Base-by-base conservation (phyloP, 2,888 invertebrate species). In the Dynastes hyllus region DNA sequence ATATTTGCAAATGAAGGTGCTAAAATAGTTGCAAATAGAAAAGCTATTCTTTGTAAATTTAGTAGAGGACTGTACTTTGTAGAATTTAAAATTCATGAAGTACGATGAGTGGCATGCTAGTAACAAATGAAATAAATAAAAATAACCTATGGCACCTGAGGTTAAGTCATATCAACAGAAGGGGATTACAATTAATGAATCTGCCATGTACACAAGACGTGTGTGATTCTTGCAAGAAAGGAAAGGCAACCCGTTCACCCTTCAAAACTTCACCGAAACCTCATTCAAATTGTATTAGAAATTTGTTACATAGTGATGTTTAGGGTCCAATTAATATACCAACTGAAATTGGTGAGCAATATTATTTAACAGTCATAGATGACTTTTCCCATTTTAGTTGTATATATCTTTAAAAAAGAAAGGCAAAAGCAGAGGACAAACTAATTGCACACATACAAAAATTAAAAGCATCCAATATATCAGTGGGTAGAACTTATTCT, bases 371-470 rank as follows among this genome's bases (percentile, higher is more conserved):
- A 37, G 37, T 65, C 13, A 40, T 6, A 32, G 65, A 65, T 65
- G 37, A 65, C n/a, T 37, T 37, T 65, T 65, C 65, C 37, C 16
- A 65, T 40, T 65, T 65, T 11, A 65, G 65, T 65, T 65, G 37
- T n/a, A 9, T 40, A 65, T 65, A 65, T 37, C 37, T 65, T 9
- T 37, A 0, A 13, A 11, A 32, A 65, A 29, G 5, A 6, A 9
- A 65, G 3, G 13, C n/a, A 0, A 5, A 65, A 2, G 13, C 22
- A 0, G 22, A 22, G 22, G 22, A 22, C 22, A 22, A 22, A 22
- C 22, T 22, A 1, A 22, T 22, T 22, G 22, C 22, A 22, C 22
- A 22, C 1, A 22, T 22, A 22, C 16, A 16, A 16, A 16, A 16
- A 16, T 16, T 16, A 16, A 16, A 16, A 16, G 16, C 16, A 16